Evolutionary conservation across 2,113 vertebrate genomes (phyloP).

Genomic region (Heterochromis multidens): DNA sequence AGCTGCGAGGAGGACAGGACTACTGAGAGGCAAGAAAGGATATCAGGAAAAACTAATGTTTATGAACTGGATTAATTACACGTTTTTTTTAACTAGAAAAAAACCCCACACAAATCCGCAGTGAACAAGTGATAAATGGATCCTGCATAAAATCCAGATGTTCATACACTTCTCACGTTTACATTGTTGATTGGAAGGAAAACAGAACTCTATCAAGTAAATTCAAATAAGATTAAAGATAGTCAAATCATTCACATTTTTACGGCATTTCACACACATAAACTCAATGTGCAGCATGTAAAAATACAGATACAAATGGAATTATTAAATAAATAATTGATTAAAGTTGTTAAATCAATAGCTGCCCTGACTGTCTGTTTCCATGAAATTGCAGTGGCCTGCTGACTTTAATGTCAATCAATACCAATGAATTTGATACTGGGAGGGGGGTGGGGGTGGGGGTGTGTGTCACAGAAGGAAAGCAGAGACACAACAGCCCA

Average conservation of each 20-base stretch:
- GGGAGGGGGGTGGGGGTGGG: no score
- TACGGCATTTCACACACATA: not conserved
- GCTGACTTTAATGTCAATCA: not conserved
- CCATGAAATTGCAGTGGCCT: not conserved
- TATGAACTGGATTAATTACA: not conserved
- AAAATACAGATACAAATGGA: not conserved
- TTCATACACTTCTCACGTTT: not conserved
- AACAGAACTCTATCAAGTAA: not conserved
- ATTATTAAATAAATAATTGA: not conserved
- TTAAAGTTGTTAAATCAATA: not conserved
- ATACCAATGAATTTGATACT: not conserved
- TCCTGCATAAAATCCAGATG: not conserved
- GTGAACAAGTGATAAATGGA: not conserved
- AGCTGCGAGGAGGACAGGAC: not conserved
- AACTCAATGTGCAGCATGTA: not conserved
- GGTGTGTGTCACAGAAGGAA: no score
- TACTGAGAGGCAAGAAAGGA: not conserved
- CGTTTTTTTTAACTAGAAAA: not conserved
- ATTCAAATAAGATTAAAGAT: not conserved
- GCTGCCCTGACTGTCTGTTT: not conserved
- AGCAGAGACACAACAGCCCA: no score
- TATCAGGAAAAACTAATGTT: not conserved
- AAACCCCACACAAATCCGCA: not conserved
- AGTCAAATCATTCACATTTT: not conserved
- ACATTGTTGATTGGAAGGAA: not conserved